Evolutionary conservation across 2,888 invertebrate genomes (phyloP), one percentile per base, ranked within the genome.

Genomic region (Xanthorhoe spadicearia): DNA sequence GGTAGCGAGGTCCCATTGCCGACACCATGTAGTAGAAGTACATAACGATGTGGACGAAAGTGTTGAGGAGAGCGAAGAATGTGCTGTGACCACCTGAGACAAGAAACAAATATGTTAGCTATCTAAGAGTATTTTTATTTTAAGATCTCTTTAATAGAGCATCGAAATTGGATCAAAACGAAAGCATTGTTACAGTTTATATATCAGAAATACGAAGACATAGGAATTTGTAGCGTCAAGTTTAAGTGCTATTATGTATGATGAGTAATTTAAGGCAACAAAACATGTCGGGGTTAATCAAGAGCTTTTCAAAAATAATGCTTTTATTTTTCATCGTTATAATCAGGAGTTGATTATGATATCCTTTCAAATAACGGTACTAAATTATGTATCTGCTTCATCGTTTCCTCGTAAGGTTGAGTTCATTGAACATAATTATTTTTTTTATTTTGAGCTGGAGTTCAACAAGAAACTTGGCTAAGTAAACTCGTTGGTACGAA

Each of bases 11-110:
- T 60, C 99, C 99, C 96, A 98, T 96, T 23, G 98, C 98, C 5
- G 99, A 95, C 70, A 99, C 94, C 96, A 98, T 98, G 88, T 99
- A 99, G 92, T 99, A 99, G 89, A 97, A 97, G 91, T 99, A 99
- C 99, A 99, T 99, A 72, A 99, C 95, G 82, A 99, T 97, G 90
- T 99, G 99, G 68, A 99, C 98, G 86, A 98, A 98, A 2, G 98
- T 96, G 90, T 99, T 99, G 78, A 98, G 94, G 78, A 98, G 94
- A 43, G 98, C 97, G 88, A 99, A 99, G 94, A 99, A 99, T 66
- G 99, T 98, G 87, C 98, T 98, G 94, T 99, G 98, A 51, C 99
- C 98, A 89, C 98, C 98, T 97, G 88, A 15, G 43, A 52, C 19
- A 52, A 48, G 32, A 46, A 7, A 55, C 0, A 60, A 53, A 19